Evolutionary conservation across 2,113 vertebrate species (phyloP), one percentile per base, ranked within the genome.

Genomic region (Corythornis madagascariensis): DNA sequence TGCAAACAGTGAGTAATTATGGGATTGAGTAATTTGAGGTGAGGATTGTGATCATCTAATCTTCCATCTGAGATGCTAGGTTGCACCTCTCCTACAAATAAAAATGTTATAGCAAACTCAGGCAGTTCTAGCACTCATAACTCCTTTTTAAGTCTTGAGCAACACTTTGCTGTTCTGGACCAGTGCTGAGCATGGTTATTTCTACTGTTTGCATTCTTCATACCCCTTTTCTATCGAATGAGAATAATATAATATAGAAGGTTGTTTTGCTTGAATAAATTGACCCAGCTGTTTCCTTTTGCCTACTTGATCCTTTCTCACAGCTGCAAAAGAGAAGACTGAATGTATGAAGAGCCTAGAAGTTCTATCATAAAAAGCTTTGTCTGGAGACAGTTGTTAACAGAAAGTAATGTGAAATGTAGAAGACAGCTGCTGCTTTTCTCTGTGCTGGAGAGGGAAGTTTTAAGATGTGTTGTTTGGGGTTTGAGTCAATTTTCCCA

Each of bases 1-100:
- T 95, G 92, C 92, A 96, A 95, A 66, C 77, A 52, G 21, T 61
- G 76, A 79, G 61, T 93, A 94, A 93, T 90, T 79, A 35, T 2
- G 28, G 43, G 83, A 81, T 79, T 92, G 90, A 88, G 90, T 92
- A 96, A 94, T 91, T 26, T 26, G 73, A 86, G 83, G 48, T 78
- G 40, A 90, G 61, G 69, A 86, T 70, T 0, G 1, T 90, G 76
- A 78, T 90, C 80, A 78, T 70, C 77, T 61, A 10, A 78, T 86
- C 79, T 65, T 84, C 43, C 38, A 76, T 82, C 74, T 77, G 16
- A 74, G 47, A 35, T 40, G 59, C 64, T 43, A 47, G 64, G 64
- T 59, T 86, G 45, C 17, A 31, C 57, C 50, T 95, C 61, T 82
- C 66, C 66, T 83, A 15, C 75, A 86, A 77, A 74, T 83, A 67